Percentiles rank a stretch among this genome's conserved stretches.
Conservation (phyloP, 1,140 invertebrate genomes). For the Cryptotermes secundus region DNA sequence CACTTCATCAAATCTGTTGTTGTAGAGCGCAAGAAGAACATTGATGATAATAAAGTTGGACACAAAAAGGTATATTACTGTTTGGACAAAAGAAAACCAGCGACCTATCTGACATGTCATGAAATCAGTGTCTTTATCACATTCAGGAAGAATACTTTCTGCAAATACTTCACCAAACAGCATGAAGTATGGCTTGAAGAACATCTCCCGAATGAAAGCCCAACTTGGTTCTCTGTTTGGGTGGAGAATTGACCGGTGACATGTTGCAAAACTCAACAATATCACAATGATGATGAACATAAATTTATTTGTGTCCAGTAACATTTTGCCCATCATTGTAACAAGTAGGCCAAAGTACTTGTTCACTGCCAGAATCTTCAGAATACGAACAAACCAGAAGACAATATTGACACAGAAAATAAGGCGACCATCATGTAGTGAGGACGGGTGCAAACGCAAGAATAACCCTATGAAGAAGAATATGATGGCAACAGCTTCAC, state of each 20-base stretch:
- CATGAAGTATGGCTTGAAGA: constrained; percentile 98
- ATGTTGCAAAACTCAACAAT: constrained; percentile 94
- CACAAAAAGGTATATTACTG: constrained; percentile 93
- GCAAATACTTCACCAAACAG: constrained; percentile 98
- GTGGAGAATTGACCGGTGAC: constrained; percentile 87
- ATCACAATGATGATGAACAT: constrained; percentile 93
- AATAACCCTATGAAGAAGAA: constrained; percentile 80
- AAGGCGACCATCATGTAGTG: constrained; percentile 77
- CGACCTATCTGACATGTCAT: constrained; percentile 77
- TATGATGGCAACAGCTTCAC: constrained; percentile 80
- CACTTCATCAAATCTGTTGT: constrained; percentile 96
- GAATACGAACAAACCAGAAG: constrained; percentile 93
- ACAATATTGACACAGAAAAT: constrained; percentile 91
- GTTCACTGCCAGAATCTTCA: constrained; percentile 95
- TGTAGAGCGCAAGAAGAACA: constrained; percentile 97
- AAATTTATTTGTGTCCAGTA: constrained; percentile 95
- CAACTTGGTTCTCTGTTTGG: constrained; percentile 86
- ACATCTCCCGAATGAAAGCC: constrained; percentile 85
- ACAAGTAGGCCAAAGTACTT: constrained; percentile 96
- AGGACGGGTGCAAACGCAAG: constrained; percentile 70
- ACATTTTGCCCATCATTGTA: constrained; percentile 98
- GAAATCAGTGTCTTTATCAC: constrained; percentile 67
- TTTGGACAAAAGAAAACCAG: constrained; percentile 92
- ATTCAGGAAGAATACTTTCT: constrained; percentile 80
- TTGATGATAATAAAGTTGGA: constrained; percentile 97